Percentiles rank a stretch among this genome's conserved stretches.
Conservation (phyloP, 2,113 vertebrate genomes). For the Anhinga anhinga region DNA sequence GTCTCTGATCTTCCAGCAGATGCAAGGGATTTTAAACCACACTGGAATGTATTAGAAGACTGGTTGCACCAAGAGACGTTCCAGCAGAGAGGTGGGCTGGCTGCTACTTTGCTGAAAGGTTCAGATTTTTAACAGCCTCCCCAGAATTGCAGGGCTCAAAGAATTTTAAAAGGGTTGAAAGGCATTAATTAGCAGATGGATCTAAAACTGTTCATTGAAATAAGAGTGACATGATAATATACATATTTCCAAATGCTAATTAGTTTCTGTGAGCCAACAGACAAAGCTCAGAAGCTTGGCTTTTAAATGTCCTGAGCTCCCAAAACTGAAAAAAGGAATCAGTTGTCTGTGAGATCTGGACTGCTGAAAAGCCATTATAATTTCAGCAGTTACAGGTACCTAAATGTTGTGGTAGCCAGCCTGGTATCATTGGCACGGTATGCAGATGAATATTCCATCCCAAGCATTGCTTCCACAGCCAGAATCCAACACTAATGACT, state of each 20-base stretch:
- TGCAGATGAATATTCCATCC: neutral
- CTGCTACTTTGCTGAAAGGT: neutral
- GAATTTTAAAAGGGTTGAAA: neutral
- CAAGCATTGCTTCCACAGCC: neutral
- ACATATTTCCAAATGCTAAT: neutral
- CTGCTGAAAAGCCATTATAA: neutral
- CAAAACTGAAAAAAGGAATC: neutral
- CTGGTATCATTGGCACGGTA: neutral
- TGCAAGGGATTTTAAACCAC: neutral
- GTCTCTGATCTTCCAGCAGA: neutral
- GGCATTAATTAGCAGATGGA: neutral
- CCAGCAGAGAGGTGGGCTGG: neutral
- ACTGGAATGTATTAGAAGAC: neutral
- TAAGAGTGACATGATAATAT: neutral
- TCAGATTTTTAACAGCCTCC: neutral
- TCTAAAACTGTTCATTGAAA: neutral
- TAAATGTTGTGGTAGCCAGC: neutral
- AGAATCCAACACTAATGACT: neutral
- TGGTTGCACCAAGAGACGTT: neutral
- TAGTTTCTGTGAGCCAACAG: neutral
- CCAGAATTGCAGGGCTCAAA: neutral
- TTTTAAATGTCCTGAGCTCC: neutral
- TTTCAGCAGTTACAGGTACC: neutral
- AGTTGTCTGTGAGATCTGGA: neutral
- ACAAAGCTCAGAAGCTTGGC: neutral